Percentiles rank a stretch among this genome's conserved stretches.
These are phyloP conservation scores for Aegotheles bennettii DNA, from an alignment of 2,113 vertebrate species.

Conservation along the genomic window DNA sequence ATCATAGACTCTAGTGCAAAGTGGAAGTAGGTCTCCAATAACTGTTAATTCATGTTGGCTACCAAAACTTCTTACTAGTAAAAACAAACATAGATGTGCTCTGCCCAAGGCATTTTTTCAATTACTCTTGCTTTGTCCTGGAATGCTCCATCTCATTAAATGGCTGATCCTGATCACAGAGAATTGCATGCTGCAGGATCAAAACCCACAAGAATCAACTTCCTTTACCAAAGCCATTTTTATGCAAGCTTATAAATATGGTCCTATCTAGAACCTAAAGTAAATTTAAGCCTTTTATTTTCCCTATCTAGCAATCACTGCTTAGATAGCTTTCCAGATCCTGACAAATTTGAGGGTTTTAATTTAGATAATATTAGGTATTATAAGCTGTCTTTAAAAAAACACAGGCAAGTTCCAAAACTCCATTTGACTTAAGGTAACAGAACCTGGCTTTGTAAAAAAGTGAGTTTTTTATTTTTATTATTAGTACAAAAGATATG, in stretches of 20 bases:
- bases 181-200: neutral
- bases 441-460: neutral
- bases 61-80: neutral
- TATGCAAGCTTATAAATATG: neutral
- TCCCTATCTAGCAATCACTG: neutral
- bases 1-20: neutral
- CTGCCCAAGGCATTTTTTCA: constrained; percentile 7
- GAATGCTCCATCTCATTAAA: neutral
- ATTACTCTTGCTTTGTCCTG: neutral
- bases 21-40: neutral
- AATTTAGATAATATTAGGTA: neutral
- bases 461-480: neutral
- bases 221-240: neutral
- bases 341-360: neutral
- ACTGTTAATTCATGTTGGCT: neutral
- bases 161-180: neutral
- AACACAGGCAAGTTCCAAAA: neutral
- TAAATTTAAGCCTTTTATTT: constrained; percentile 1
- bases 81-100: neutral
- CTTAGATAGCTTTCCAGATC: neutral
- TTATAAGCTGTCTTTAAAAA: neutral
- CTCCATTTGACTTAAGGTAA: neutral
- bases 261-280: neutral
- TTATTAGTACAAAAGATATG: neutral
- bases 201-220: constrained; percentile 1